Evolutionary conservation across 2,113 vertebrate species (phyloP).

Genomic region (Gobio gobio): DNA sequence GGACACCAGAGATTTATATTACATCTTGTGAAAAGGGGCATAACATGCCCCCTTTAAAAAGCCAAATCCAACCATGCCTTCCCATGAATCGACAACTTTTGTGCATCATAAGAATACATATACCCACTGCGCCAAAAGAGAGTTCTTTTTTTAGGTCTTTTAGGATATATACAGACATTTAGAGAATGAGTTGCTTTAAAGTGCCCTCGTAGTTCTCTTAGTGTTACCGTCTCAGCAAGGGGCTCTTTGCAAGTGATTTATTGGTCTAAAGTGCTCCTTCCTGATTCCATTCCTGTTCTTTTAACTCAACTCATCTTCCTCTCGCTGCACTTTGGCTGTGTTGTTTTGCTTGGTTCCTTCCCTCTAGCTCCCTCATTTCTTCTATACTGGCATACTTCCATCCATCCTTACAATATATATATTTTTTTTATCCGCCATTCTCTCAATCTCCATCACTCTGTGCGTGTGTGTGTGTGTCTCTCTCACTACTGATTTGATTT

Average conservation of each 20-base stretch:
- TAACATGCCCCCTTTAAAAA: not conserved
- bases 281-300: slow-evolving; percentile 10
- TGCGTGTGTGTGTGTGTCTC: not conserved
- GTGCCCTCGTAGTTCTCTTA: slow-evolving; percentile 34
- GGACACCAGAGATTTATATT: too few species aligned
- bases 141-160: slow-evolving; percentile 16
- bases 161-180: slow-evolving; percentile 7
- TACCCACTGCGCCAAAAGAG: not conserved
- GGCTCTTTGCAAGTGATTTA: slow-evolving; percentile 46
- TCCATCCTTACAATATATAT: not conserved
- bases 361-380: slow-evolving; percentile 1
- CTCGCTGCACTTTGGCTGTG: slow-evolving; percentile 14
- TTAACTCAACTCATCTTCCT: slow-evolving; percentile 4
- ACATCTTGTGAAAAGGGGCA: too few species aligned
- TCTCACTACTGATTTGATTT: slow-evolving; percentile 47
- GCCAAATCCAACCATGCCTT: not conserved
- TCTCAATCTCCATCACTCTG: not conserved
- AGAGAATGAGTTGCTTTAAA: slow-evolving; percentile 36
- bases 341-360: slow-evolving; percentile 21
- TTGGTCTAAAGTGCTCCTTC: slow-evolving; percentile 45
- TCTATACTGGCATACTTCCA: not conserved
- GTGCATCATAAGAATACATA: not conserved
- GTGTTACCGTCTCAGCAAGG: slow-evolving; percentile 8
- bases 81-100: not conserved
- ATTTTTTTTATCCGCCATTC: not conserved